A percentile compares a stretch with the other conserved stretches of the same genome.
Conservation (phyloP, 2,888 invertebrate species). For the Bembecia ichneumoniformis region DNA sequence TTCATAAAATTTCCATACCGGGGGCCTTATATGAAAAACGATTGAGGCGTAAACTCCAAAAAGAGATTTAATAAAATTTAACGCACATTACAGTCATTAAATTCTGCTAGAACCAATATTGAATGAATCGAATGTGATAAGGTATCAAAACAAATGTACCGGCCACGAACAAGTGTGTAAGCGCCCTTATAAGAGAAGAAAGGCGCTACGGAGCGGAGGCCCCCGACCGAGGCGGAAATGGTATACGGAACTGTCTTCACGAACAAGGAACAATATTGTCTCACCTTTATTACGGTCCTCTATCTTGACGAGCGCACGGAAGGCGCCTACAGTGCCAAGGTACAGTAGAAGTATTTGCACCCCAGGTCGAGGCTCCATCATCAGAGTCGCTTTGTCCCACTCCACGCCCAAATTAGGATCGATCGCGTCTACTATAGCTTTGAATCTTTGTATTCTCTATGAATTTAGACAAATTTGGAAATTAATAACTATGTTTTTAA, state of each 20-base stretch:
- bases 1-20: no score
- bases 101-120: no score
- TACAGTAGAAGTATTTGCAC: slow-evolving; percentile 38
- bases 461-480: no score
- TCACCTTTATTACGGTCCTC: slow-evolving; percentile 43
- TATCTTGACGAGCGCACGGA: slow-evolving; percentile 38
- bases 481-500: no score
- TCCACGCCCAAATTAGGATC: slow-evolving; percentile 28
- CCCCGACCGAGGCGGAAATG: slow-evolving; percentile 41
- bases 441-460: slow-evolving; percentile 33
- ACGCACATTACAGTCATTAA: no score
- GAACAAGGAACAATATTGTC: slow-evolving; percentile 8
- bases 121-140: no score
- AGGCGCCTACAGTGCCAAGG: slow-evolving; percentile 39
- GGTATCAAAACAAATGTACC: no score
- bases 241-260: slow-evolving; percentile 22
- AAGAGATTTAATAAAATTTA: no score
- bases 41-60: no score
- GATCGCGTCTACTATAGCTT: slow-evolving; percentile 27
- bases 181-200: slow-evolving; percentile 45
- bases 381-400: slow-evolving; percentile 39
- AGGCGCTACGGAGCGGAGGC: slow-evolving; percentile 15
- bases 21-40: no score
- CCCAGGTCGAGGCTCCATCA: slow-evolving; percentile 49
- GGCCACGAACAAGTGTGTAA: no score